These are phyloP conservation scores for Cydia pomonella DNA, from an alignment of 1,140 invertebrate species.

Conservation along the genomic window DNA sequence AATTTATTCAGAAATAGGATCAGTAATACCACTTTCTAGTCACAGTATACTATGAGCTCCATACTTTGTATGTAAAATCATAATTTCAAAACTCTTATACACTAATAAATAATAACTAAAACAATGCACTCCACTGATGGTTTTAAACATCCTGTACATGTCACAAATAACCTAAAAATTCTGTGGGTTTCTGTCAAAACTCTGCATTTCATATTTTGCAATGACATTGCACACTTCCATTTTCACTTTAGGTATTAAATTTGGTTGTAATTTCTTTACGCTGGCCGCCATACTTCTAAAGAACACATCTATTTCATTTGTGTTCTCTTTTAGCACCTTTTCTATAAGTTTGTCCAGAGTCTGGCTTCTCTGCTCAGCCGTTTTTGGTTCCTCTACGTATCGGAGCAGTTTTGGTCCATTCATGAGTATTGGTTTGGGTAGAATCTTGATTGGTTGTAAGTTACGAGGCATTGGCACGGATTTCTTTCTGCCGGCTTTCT, in stretches of 20 bases:
- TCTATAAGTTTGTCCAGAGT: conserved; percentile 72
- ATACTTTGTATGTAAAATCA: conserved; percentile 30
- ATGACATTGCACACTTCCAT: conserved; percentile 79
- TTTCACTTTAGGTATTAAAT: conserved; percentile 75
- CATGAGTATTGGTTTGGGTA: conserved; percentile 69
- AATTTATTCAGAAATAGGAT: conserved; percentile 11
- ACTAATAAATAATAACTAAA: background rate
- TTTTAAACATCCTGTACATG: conserved; percentile 13
- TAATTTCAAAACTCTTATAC: conserved; percentile 18
- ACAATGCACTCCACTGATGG: background rate
- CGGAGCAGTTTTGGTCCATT: conserved; percentile 64
- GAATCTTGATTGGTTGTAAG: conserved; percentile 68
- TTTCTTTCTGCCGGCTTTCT: conserved; percentile 64
- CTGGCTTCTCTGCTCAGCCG: conserved; percentile 61
- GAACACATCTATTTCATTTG: conserved; percentile 75
- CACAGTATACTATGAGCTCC: background rate
- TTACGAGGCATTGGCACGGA: conserved; percentile 59
- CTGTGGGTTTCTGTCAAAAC: conserved; percentile 61
- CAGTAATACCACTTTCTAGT: conserved; percentile 20
- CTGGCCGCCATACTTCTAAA: conserved; percentile 76
- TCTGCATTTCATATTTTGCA: conserved; percentile 77
- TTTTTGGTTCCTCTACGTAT: conserved; percentile 66
- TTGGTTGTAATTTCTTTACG: conserved; percentile 74
- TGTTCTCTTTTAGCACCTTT: conserved; percentile 70
- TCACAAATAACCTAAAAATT: conserved; percentile 34